A percentile compares a stretch with the other conserved stretches of the same genome.
Conservation (phyloP, 2,113 vertebrate genomes). For the Sardina pilchardus region DNA sequence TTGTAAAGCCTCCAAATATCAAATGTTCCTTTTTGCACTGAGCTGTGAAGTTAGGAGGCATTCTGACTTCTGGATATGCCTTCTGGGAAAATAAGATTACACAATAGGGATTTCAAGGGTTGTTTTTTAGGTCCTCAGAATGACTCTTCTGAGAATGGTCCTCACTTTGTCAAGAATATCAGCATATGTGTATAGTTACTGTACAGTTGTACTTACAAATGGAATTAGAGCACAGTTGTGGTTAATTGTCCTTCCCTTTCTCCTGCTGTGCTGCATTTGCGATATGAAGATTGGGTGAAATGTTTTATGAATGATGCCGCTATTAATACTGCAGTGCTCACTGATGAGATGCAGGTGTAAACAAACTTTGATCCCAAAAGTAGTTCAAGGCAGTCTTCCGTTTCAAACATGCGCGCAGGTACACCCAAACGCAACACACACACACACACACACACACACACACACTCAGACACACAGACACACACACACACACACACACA, state of each 20-base stretch:
- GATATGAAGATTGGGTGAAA: neutral
- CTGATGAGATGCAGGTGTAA: neutral
- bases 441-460: neutral
- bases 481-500: neutral
- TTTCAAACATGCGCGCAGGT: constrained; percentile 29
- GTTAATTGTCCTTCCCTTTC: neutral
- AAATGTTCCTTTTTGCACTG: too few relatives aligned
- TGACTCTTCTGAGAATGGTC: neutral
- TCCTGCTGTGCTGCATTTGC: neutral
- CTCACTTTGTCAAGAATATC: neutral
- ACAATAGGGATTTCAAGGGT: neutral
- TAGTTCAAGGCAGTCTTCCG: neutral
- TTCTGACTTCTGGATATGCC: neutral
- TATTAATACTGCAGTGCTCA: neutral
- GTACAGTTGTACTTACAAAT: neutral
- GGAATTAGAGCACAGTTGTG: neutral
- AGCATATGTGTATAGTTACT: neutral
- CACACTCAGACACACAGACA: constrained; percentile 42
- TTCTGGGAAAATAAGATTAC: neutral
- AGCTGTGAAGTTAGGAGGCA: neutral
- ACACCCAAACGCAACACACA: constrained; percentile 36
- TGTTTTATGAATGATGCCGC: neutral
- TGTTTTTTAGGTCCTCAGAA: neutral
- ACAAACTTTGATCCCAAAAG: neutral
- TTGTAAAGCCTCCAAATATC: too few relatives aligned